Evolutionary conservation across 2,888 invertebrate genomes (phyloP).

Genomic region (Aphidius colemani): DNA sequence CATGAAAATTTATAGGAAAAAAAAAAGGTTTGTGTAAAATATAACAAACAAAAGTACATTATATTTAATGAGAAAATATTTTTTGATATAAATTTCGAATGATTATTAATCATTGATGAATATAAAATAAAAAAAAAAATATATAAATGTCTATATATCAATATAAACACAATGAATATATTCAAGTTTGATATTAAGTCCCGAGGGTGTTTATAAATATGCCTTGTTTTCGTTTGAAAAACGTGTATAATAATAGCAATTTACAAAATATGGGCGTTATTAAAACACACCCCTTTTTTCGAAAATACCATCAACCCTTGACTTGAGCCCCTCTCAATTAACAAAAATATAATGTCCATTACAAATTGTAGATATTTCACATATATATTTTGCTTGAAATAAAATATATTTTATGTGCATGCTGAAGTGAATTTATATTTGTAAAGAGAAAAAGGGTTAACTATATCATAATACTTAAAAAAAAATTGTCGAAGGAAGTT

Average conservation of each 20-base stretch:
- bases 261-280: slow-evolving; percentile 25
- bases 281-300: slow-evolving; percentile 2
- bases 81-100: too few relatives aligned
- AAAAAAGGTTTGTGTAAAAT: too few relatives aligned
- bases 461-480: not conserved
- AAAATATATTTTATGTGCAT: slow-evolving; percentile 1
- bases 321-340: slow-evolving; percentile 1
- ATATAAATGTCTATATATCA: too few relatives aligned
- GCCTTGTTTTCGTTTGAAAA: not conserved
- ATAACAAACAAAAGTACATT: too few relatives aligned
- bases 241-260: slow-evolving; percentile 26
- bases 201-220: too few relatives aligned
- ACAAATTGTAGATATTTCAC: slow-evolving; percentile 21
- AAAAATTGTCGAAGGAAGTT: slow-evolving; percentile 1
- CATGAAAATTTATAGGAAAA: too few relatives aligned
- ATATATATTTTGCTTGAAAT: too few relatives aligned
- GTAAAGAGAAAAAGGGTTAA: not conserved
- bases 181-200: too few relatives aligned
- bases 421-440: not conserved
- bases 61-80: too few relatives aligned
- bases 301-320: slow-evolving; percentile 13
- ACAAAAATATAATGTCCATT: not conserved
- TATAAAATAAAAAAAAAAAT: too few relatives aligned
- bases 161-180: too few relatives aligned
- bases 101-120: too few relatives aligned